These are phyloP conservation scores for fruit fly (Drosophila melanogaster) DNA, from an alignment of 1,140 invertebrate genomes.

Conservation along the genomic window DNA sequence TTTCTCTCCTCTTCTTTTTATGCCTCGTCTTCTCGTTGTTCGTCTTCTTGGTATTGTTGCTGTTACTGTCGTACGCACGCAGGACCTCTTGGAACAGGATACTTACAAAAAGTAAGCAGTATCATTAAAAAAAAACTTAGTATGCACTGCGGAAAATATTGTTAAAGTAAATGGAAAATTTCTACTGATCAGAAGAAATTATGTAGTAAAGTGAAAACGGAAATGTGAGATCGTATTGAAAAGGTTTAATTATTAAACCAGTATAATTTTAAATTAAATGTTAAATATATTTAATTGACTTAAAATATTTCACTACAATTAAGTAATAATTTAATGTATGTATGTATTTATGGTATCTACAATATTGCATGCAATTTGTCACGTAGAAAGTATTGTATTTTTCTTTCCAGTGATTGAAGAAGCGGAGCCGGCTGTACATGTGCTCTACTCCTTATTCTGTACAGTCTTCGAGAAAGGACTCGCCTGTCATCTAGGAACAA, in stretches of 20 bases:
- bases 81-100: constrained; percentile 76
- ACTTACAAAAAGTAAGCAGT: constrained; percentile 58
- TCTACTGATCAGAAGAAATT: no score
- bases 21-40: constrained; percentile 40
- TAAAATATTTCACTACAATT: no score
- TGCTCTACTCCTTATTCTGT: constrained; percentile 5
- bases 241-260: no score
- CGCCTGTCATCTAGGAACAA: constrained; percentile 62
- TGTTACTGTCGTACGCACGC: constrained; percentile 51
- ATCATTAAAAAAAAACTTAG: constrained; percentile 55
- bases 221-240: no score
- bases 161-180: no score
- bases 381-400: not conserved
- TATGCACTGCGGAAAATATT: constrained; percentile 1
- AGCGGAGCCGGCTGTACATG: constrained; percentile 21
- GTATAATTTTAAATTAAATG: no score
- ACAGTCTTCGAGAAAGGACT: constrained; percentile 33
- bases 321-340: no score
- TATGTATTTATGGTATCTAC: no score
- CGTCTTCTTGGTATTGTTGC: constrained; percentile 50
- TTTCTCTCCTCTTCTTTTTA: constrained; percentile 55
- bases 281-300: no score
- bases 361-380: not conserved
- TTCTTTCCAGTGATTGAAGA: not conserved
- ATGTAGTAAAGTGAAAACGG: no score